Evolutionary conservation across 2,113 vertebrate species (phyloP).

Genomic region (Actenoides lindsayi): DNA sequence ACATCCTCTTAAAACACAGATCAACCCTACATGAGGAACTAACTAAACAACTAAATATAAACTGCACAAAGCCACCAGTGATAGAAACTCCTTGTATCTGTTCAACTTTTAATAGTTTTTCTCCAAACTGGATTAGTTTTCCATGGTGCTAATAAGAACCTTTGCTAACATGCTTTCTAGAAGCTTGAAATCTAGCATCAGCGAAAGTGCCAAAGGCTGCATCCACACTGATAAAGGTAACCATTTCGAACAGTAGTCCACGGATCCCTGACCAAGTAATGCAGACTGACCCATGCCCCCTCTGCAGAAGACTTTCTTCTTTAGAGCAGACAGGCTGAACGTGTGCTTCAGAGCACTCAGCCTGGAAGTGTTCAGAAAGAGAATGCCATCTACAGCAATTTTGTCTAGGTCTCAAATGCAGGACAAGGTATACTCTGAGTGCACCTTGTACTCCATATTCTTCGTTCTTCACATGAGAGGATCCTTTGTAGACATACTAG

Average conservation of each 20-base stretch:
- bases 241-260: background rate
- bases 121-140: background rate
- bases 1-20: background rate
- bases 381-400: background rate
- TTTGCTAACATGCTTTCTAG: background rate
- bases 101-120: background rate
- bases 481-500: background rate
- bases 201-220: background rate
- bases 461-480: background rate
- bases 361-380: background rate
- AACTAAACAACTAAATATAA: background rate
- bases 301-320: background rate
- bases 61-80: background rate
- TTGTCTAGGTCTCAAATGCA: background rate
- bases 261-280: no score
- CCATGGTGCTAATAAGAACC: background rate
- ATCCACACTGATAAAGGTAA: background rate
- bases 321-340: no score
- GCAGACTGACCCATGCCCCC: background rate
- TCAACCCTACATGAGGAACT: background rate
- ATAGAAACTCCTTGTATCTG: background rate
- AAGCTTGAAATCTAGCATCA: rapidly evolving
- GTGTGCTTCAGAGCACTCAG: rapidly evolving
- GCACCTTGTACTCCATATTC: background rate
- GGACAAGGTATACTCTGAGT: background rate